phyloP scores from a whole-genome alignment of 2,113 vertebrate species.

The Hippocampus guttulatus region DNA sequence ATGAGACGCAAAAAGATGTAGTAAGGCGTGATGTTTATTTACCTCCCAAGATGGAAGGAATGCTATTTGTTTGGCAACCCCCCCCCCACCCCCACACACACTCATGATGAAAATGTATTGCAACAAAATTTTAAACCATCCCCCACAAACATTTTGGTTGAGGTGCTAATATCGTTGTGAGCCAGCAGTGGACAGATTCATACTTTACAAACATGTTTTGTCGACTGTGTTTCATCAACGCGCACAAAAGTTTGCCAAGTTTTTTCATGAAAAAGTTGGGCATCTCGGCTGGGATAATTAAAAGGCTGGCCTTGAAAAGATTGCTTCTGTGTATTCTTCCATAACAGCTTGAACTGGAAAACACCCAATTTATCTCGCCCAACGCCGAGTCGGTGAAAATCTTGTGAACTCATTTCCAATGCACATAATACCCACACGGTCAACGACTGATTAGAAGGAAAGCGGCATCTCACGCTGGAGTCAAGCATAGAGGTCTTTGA shows the following conservation, averaged over 20 bases:
- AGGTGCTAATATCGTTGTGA: slow-evolving; percentile 1
- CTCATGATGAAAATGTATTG: slow-evolving; percentile 31
- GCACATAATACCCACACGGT: slow-evolving; percentile 57
- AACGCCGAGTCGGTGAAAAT: slow-evolving; percentile 34
- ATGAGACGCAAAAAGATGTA: neutral
- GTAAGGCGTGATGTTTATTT: slow-evolving; percentile 14
- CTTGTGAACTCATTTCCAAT: slow-evolving; percentile 58
- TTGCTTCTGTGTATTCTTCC: slow-evolving; percentile 29
- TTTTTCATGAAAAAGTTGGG: slow-evolving; percentile 35
- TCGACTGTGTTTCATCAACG: slow-evolving; percentile 13
- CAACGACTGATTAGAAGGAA: slow-evolving; percentile 65
- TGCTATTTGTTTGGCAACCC: too few species aligned
- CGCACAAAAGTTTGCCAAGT: slow-evolving; percentile 10
- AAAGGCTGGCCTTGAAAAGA: slow-evolving; percentile 37
- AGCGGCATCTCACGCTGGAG: slow-evolving; percentile 56
- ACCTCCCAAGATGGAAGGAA: slow-evolving; percentile 19
- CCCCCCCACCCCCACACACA: too few species aligned
- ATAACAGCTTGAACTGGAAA: slow-evolving; percentile 43
- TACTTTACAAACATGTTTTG: slow-evolving; percentile 21
- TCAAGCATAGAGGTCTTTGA: slow-evolving; percentile 64
- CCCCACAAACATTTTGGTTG: slow-evolving; percentile 2
- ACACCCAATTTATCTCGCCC: slow-evolving; percentile 50
- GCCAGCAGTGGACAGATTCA: slow-evolving; percentile 11
- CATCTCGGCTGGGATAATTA: slow-evolving; percentile 50
- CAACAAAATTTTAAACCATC: slow-evolving; percentile 3